A percentile compares a stretch with the other conserved stretches of the same genome.
Conservation (phyloP, 2,888 invertebrate genomes). For the Nebria salina region DNA sequence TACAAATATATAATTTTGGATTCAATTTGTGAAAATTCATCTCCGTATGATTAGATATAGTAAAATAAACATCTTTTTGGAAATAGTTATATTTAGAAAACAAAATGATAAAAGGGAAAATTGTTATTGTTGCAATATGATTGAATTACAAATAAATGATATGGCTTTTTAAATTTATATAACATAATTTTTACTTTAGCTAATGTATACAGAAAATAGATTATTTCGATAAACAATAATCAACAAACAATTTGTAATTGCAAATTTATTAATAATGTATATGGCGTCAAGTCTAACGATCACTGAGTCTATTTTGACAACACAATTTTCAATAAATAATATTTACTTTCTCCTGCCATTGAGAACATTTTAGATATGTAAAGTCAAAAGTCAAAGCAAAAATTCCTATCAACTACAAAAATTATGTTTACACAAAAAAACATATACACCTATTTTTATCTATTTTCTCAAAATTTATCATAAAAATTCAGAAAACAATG, state of each 20-base stretch:
- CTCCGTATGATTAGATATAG: too few relatives aligned
- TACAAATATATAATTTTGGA: neutral
- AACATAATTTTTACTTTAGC: too few relatives aligned
- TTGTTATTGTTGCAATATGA: too few relatives aligned
- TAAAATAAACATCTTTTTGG: too few relatives aligned
- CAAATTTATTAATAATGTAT: slow-evolving; percentile 6
- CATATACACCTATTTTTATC: neutral
- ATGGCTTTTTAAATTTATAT: too few relatives aligned
- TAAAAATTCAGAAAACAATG: too few relatives aligned
- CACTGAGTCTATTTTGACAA: neutral
- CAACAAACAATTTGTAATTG: neutral
- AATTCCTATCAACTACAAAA: neutral
- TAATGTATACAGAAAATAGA: too few relatives aligned
- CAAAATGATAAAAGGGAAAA: too few relatives aligned
- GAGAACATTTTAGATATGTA: slow-evolving; percentile 16
- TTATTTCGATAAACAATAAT: too few relatives aligned
- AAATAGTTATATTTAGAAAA: too few relatives aligned
- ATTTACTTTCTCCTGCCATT: slow-evolving; percentile 25
- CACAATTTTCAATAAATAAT: slow-evolving; percentile 7
- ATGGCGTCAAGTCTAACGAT: slow-evolving; percentile 17
- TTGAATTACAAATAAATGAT: too few relatives aligned
- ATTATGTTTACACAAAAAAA: neutral
- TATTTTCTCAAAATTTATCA: neutral
- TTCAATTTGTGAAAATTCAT: too few relatives aligned
- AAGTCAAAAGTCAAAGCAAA: slow-evolving; percentile 29